Evolutionary conservation across 2,797 vertebrate species (phyloP).

Genomic region (Serranus cabrilla): DNA sequence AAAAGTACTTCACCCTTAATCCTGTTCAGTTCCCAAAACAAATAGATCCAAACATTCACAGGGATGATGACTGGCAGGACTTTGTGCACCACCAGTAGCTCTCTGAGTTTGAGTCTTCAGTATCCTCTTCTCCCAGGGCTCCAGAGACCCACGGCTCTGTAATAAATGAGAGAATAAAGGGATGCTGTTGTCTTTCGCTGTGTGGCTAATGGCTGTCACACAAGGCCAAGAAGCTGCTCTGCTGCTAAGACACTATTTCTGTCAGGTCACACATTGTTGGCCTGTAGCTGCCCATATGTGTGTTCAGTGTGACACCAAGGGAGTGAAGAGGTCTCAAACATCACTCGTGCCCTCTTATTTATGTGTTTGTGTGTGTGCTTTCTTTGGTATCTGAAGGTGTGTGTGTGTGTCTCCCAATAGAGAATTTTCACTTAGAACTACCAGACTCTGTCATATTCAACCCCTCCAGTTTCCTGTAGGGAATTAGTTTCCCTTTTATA

Average conservation of each 20-base stretch:
- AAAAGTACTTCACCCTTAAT: not conserved
- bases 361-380: not conserved
- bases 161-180: constrained; percentile 42
- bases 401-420: not conserved
- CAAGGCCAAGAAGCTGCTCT: constrained; percentile 50
- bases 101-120: constrained; percentile 13
- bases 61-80: not conserved
- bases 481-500: constrained; percentile 5
- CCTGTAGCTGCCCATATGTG: constrained; percentile 1
- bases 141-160: constrained; percentile 49
- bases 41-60: constrained; percentile 18
- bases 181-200: constrained; percentile 27
- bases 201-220: constrained; percentile 20
- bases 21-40: constrained; percentile 3
- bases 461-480: not conserved
- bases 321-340: constrained; percentile 27
- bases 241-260: constrained; percentile 47
- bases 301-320: constrained; percentile 29
- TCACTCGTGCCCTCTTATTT: constrained; percentile 20
- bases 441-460: not conserved
- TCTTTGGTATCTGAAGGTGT: not conserved
- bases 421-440: not conserved
- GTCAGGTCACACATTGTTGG: constrained; percentile 43
- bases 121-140: constrained; percentile 25
- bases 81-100: not conserved